A percentile compares a stretch with the other conserved stretches of the same genome.
Conservation (phyloP, 2,797 vertebrate species). For the Parambassis ranga region DNA sequence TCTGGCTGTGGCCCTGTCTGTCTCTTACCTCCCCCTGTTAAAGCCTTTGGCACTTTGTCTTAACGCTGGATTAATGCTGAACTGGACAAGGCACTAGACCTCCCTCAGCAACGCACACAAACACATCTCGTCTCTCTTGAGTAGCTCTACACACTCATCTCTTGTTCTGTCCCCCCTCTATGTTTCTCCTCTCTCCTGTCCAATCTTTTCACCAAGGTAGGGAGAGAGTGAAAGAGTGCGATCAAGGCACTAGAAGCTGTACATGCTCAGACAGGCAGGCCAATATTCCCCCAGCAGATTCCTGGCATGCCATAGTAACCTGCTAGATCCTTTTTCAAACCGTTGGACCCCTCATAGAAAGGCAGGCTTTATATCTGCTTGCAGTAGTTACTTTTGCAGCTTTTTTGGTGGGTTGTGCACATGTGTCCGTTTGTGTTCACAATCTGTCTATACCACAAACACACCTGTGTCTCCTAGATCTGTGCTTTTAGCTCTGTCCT, state of each 20-base stretch:
- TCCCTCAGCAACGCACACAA: conserved; percentile 47
- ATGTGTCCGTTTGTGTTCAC: neutral
- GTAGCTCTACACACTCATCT: conserved; percentile 45
- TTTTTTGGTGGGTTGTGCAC: neutral
- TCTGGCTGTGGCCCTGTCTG: conserved; percentile 53
- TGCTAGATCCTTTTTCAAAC: conserved; percentile 75
- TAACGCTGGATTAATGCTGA: conserved; percentile 69
- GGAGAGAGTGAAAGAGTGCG: conserved; percentile 44
- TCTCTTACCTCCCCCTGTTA: conserved; percentile 63
- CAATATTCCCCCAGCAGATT: conserved; percentile 79
- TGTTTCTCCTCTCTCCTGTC: conserved; percentile 30
- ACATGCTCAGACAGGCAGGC: conserved; percentile 80
- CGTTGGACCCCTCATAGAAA: conserved; percentile 28
- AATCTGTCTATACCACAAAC: conserved; percentile 2
- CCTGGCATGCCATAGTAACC: conserved; percentile 85
- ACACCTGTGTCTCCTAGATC: neutral
- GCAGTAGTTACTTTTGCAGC: neutral
- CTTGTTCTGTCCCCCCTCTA: conserved; percentile 24
- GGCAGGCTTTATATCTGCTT: conserved; percentile 21
- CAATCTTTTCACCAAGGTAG: conserved; percentile 44
- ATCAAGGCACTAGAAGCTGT: conserved; percentile 60
- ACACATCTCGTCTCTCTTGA: conserved; percentile 38
- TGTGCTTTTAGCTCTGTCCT: conserved; percentile 25
- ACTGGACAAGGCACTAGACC: conserved; percentile 63
- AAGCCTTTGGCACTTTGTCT: conserved; percentile 76